Evolutionary conservation across 2,888 invertebrate genomes (phyloP), one percentile per base, ranked within the genome.

Genomic region (Emmelina monodactyla): DNA sequence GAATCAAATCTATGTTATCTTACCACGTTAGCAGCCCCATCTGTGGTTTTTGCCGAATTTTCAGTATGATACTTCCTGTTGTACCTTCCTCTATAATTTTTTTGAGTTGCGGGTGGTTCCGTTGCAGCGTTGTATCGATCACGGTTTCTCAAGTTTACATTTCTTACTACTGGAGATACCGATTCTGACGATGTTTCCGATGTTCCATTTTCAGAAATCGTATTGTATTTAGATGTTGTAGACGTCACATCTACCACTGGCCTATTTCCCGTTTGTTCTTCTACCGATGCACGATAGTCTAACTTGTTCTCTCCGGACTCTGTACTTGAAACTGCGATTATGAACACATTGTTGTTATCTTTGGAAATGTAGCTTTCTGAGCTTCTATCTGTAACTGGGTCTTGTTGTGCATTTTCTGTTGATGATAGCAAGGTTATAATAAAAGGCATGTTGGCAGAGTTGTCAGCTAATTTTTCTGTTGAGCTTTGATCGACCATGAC

Each of bases 1-100:
- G n/a, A n/a, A n/a, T n/a, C n/a, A n/a, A n/a, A n/a, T n/a, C n/a
- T n/a, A n/a, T n/a, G 13, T n/a, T 25, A 54, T 72, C 75, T 73
- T 61, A 76, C 78, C 46, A 67, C 73, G 56, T 76, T 79, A 36
- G 62, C 66, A 36, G 71, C 61, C 28, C 69, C 56, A 50, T 76
- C 72, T 1, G 72, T 70, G 11, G 72, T 65, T 46, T 76, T 78
- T 5, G 69, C 62, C 45, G 61, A 70, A 4, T 61, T 50, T 41
- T 75, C 75, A 42, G 65, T 63, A 37, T n/a, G n/a, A n/a, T 60
- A 69, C 50, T 75, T 76, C 41, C 62, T 66, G 14, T 57, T 39
- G 36, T 50, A 59, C 35, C 61, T 64, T 38, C 68, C 70, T 35
- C 57, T 53, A 3, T 4, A 3, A 7, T 25, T n/a, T n/a, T n/a